Conservation (phyloP, 2,888 invertebrate species). For the Caradrina kadenii region DNA sequence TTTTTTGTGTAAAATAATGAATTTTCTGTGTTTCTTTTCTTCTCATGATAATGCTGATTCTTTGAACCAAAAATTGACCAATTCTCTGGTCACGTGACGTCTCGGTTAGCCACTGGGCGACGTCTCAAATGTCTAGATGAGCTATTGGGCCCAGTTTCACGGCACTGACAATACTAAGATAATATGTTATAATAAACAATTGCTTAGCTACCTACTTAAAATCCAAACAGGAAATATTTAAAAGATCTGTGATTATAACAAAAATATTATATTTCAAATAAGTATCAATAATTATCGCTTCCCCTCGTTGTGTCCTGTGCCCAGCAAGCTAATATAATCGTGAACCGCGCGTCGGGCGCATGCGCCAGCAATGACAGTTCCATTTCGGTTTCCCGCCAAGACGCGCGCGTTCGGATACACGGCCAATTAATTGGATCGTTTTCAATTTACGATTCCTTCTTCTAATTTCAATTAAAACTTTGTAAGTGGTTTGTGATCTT, state of each 20-base stretch:
- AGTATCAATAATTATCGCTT: conserved; percentile 19
- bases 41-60: no score
- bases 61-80: no score
- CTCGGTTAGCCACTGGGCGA: no score
- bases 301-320: conserved; percentile 69
- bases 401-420: conserved; percentile 67
- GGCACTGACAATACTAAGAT: no score
- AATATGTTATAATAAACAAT: no score
- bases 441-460: conserved; percentile 19
- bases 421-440: conserved; percentile 49
- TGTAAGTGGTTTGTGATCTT: conserved; percentile 40
- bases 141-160: no score
- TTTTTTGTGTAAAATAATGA: no score
- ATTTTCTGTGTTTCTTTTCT: no score
- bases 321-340: conserved; percentile 68
- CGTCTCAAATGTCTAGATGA: no score
- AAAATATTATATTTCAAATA: conserved; percentile 5
- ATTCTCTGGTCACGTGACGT: no score
- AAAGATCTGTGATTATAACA: conserved; percentile 7
- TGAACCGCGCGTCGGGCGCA: conserved; percentile 67
- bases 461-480: conserved; percentile 14
- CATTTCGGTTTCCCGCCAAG: conserved; percentile 73
- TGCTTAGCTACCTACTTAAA: no score
- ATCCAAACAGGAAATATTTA: background rate
- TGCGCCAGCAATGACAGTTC: conserved; percentile 77